Evolutionary conservation across 2,888 invertebrate genomes (phyloP), one percentile per base, ranked within the genome.

Genomic region (Agapostemon virescens): DNA sequence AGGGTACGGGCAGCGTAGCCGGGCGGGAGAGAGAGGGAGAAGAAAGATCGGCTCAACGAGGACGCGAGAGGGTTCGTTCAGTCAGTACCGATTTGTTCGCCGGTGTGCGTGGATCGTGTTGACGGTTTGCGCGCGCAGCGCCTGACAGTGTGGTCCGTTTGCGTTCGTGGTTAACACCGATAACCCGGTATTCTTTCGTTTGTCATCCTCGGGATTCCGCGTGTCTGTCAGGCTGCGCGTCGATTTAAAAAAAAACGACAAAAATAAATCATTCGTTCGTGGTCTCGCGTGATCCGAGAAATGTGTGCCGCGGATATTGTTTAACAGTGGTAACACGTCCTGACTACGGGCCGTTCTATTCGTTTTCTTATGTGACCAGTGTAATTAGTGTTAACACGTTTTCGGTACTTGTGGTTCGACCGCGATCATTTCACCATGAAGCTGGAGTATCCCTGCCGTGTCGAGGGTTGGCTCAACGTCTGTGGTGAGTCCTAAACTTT

Each of bases 391-490:
- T 70, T n/a, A 69, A 52, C 64, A 78, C 66, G 77, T 84, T 72
- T 66, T 73, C 70, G 69, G 76, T 74, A 81, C 55, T 73, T 38
- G 70, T 77, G 66, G 76, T n/a, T 72, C 13, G 17, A 30, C 61
- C 15, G 63, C 55, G 26, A 63, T 45, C 36, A 40, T 74, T n/a
- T 67, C 70, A 79, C 85, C 85, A 93, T 93, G 92, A 93, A 90
- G 90, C 89, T 94, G 89, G 93, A 93, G 82, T 94, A 94, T 90
- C 94, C 94, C 17, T 94, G 93, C 87, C 93, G 94, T 74, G 94
- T 94, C 66, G 94, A 94, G 90, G 94, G 94, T 83, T 94, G 94
- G 94, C 93, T 94, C 85, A 94, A 94, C 88, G 93, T 94, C 86
- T 94, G 94, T 89, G 94, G 94, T 94, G 86, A 93, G 94, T 92